These are phyloP conservation scores for Drosophila santomea DNA, from an alignment of 1,140 invertebrate species.

Conservation along the genomic window DNA sequence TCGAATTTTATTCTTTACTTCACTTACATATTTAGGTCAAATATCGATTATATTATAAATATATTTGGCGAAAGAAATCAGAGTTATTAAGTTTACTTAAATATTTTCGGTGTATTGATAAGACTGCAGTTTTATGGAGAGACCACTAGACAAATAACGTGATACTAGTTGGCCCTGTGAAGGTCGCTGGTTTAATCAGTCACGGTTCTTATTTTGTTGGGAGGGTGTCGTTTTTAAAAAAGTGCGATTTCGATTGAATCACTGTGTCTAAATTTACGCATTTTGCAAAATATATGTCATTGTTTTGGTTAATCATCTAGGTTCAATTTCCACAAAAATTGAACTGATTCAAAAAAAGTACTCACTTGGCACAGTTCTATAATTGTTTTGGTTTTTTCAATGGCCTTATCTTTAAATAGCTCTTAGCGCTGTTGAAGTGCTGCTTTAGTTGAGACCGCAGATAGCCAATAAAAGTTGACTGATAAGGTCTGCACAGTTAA, in stretches of 20 bases:
- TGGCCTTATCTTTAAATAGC: slow-evolving; percentile 24
- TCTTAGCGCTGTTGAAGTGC: slow-evolving; percentile 2
- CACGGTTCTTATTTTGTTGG: slow-evolving; percentile 42
- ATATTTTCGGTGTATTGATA: slow-evolving; percentile 20
- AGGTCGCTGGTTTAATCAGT: slow-evolving; percentile 70
- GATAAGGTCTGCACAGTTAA: slow-evolving; percentile 7
- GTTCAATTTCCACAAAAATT: slow-evolving; percentile 10
- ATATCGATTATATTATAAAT: not conserved
- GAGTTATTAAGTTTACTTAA: not conserved
- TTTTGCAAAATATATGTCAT: slow-evolving; percentile 5
- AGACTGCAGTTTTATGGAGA: slow-evolving; percentile 7
- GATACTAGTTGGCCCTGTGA: slow-evolving; percentile 53
- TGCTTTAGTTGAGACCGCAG: slow-evolving; percentile 3
- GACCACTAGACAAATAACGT: slow-evolving; percentile 6
- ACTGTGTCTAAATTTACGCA: slow-evolving; percentile 34
- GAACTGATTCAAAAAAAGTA: slow-evolving; percentile 5
- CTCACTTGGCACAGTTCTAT: not conserved
- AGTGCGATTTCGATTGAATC: slow-evolving; percentile 40
- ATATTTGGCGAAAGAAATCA: not conserved
- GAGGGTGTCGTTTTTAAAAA: not conserved
- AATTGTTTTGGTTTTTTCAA: slow-evolving; percentile 27
- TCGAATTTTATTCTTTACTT: no score
- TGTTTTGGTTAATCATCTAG: not conserved
- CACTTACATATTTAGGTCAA: no score
- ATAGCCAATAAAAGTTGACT: slow-evolving; percentile 21